Evolutionary conservation across 1,140 invertebrate genomes (phyloP).

Genomic region (Heliconius hermathena): DNA sequence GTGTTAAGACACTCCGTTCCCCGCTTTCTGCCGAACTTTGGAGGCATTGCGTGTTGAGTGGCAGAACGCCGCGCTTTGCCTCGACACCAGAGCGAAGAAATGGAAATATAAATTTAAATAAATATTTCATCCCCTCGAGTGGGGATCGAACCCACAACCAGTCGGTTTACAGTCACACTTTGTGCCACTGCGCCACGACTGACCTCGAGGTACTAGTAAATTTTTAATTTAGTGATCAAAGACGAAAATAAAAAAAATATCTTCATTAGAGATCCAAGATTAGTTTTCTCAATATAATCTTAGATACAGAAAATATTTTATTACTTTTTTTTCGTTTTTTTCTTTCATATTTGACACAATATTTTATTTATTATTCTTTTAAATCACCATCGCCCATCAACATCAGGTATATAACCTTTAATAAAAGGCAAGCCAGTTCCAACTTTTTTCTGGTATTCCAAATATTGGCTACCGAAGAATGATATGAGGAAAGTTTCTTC

Average conservation of each 20-base stretch:
- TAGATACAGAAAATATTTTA: neutral
- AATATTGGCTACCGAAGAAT: slow-evolving; percentile 96
- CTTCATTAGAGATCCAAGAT: neutral
- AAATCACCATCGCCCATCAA: slow-evolving; percentile 32
- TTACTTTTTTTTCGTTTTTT: neutral
- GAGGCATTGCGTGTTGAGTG: no score
- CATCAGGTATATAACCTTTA: slow-evolving; percentile 84
- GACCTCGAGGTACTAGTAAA: no score
- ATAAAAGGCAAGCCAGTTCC: slow-evolving; percentile 97
- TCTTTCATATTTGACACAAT: neutral
- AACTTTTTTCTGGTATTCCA: slow-evolving; percentile 93
- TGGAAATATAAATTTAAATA: no score
- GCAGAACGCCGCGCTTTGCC: no score
- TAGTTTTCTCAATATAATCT: neutral
- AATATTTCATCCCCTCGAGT: no score
- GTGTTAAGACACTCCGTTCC: no score
- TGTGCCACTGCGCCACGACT: no score
- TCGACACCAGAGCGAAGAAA: no score
- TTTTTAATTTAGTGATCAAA: no score
- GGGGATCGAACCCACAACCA: no score
- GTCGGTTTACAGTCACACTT: no score
- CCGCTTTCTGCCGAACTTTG: no score
- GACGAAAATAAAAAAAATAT: neutral
- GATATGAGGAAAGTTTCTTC: slow-evolving; percentile 96
- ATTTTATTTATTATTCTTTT: neutral